Base-by-base conservation (phyloP, 1,140 invertebrate genomes). In the Hesperophylax magnus region DNA sequence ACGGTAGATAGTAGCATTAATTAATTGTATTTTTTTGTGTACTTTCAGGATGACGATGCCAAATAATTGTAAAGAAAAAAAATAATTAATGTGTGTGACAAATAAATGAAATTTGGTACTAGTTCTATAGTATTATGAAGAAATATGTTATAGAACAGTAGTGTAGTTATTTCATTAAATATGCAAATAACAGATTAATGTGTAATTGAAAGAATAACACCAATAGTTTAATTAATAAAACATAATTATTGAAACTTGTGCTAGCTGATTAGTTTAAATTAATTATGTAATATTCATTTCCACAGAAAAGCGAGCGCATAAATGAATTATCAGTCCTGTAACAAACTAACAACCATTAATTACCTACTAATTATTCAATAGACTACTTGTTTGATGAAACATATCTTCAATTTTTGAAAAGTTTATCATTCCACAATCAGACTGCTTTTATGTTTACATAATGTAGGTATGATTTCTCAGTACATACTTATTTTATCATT, bases 401-500 rank as follows among this genome's bases (percentile, higher is more conserved):
- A 67, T 61, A 61, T 61, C 58, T 22, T 24, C n/a, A 24, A 61
- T 61, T 20, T 61, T 27, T 34, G 31, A 67, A 67, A 34, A 67
- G 63, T 31, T 31, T 22, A 31, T 54, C 69, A 72, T 72, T 72
- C 69, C 69, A 72, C 18, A 54, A 18, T 52, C 69, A 72, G 47
- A 72, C 69, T 72, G 69, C 69, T 72, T 72, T n/a, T 69, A 18
- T 72, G 27, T 17, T 72, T 24, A 47, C 39, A 14, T 47, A 47
- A 47, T 39, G 4, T 47, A 47, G 11, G 0, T 47, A 47, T 47
- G 0, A 47, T 47, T 47, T 47, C 39, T 47, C 14, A 47, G 39
- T 47, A 34, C 7, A 34, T 34, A 47, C 11, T 47, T 47, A 14
- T 47, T 14, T 47, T 47, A 14, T 47, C 11, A 14, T 47, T 47